Base-by-base conservation (phyloP, 2,797 vertebrate genomes). In the Enteromius trimaculatus region DNA sequence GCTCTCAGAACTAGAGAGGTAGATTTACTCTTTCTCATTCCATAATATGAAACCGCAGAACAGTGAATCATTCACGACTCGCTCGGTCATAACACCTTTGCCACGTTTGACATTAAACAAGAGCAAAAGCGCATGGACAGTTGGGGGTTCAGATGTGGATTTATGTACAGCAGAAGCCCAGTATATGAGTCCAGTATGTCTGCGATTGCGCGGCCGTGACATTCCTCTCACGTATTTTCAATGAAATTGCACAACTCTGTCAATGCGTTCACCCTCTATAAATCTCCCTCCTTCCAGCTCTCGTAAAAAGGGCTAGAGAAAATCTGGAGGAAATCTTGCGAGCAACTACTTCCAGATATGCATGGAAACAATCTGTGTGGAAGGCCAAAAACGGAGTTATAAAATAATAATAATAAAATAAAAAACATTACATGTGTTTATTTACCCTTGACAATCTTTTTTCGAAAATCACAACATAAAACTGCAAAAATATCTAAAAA, bases 111-210 rank as follows among this genome's bases (percentile, higher is more conserved):
- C 21, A 68, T 49, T 44, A 68, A 31, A 86, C 23, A 64, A 37
- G 23, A 79, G 60, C n/a, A 71, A 77, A 62, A 72, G 31, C 2
- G 37, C 44, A 79, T 58, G n/a, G 62, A 21, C 49, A 31, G 10
- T 53, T 26, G 3, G 68, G 37, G 37, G 29, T 49, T 55, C 14
- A 16, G 29, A 55, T 68, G 55, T 70, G 21, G 39, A 65, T 44
- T 53, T 69, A 71, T 19, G 74, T 84, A 81, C 75, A 84, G n/a
- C 64, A 72, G 5, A 77, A 62, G n/a, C 65, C 37, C 39, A 39
- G 39, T 75, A 29, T 55, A 60, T 65, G 75, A 88, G 87, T 83
- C 74, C 86, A 89, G 89, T 84, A 89, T 87, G 75, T 78, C 77
- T 85, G 55, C 10, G 58, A 62, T 39, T 44, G 26, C 47, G 70